Evolutionary conservation across 1,140 invertebrate genomes (phyloP), one percentile per base, ranked within the genome.

Genomic region (Elysia chlorotica): DNA sequence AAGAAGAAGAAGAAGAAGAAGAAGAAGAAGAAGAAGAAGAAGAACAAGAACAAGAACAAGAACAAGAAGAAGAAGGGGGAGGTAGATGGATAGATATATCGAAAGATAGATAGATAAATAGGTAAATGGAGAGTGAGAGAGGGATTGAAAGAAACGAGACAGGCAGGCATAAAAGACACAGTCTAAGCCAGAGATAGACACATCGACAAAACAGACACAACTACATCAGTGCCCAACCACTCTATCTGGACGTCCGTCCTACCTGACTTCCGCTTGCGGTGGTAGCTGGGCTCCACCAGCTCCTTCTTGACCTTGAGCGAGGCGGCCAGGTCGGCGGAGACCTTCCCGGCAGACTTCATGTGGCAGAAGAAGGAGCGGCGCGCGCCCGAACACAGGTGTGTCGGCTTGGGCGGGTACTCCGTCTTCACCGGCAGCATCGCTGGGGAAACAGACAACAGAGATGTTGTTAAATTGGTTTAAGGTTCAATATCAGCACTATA

Each of bases 351-450:
- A 66, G 74, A 92, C 84, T 96, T 97, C 93, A 97, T 97, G 33
- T 95, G 91, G 85, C 95, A 98, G 85, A 96, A 96, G 83, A 97
- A 98, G 0, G 95, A 96, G 31, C 96, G 89, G 28, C 95, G 88
- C 0, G 95, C 94, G 2, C 96, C 96, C 0, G 95, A 93, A 87
- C 94, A 95, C 2, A 97, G 88, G 25, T 85, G 76, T 2, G 83
- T 80, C 10, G 85, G 83, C 41, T 92, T 92, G 73, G 93, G 91
- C 0, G 93, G 92, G 23, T 95, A 88, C 81, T 95, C 95, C 0
- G 94, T 92, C 86, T 96, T 96, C 10, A 96, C 93, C 21, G 95
- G 95, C 77, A 96, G 88, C 93, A 97, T 95, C 10, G 95, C 95
- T 96, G 80, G 23, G 81, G 35, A 28, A 36, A 6, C 35, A 59